Evolutionary conservation across 30 jellyfish, hydroid and myxozoan species (phyloP).

Genomic region (Chrysaora quinquecirrha): DNA sequence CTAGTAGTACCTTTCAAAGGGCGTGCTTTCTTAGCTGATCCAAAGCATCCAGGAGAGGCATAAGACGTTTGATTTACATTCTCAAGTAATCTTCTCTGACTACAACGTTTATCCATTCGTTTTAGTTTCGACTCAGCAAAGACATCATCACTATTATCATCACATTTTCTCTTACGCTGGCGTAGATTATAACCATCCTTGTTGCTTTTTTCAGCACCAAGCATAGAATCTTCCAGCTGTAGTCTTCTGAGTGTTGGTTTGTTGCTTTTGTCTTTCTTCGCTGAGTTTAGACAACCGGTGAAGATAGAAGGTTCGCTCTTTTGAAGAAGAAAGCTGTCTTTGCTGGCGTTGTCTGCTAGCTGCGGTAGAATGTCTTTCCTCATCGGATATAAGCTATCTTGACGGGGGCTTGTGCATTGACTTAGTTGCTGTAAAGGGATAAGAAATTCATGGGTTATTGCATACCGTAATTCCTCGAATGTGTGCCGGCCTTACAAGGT

Average conservation of each 20-base stretch:
- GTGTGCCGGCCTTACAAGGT: too few relatives aligned
- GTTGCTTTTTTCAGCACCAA: background rate
- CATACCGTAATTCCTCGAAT: too few relatives aligned
- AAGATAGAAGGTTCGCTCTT: background rate
- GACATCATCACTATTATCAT: background rate
- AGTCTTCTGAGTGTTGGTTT: background rate
- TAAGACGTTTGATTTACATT: background rate
- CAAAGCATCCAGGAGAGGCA: background rate
- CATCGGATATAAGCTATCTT: conserved; percentile 72
- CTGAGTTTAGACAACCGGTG: background rate
- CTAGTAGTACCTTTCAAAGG: background rate
- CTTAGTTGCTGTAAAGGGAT: conserved; percentile 32
- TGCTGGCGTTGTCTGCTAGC: conserved; percentile 23
- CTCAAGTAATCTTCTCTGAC: background rate
- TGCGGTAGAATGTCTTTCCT: conserved; percentile 64
- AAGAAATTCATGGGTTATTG: too few relatives aligned
- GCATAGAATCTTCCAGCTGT: background rate
- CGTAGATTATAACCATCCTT: background rate
- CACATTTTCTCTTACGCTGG: background rate
- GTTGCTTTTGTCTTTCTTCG: background rate
- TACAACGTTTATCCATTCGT: background rate
- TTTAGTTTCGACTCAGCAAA: background rate
- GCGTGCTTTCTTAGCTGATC: conserved; percentile 1
- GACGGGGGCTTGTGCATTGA: conserved; percentile 37
- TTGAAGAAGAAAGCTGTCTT: background rate